Conservation (phyloP, 2,888 invertebrate genomes). For the Brachylomia viminalis region DNA sequence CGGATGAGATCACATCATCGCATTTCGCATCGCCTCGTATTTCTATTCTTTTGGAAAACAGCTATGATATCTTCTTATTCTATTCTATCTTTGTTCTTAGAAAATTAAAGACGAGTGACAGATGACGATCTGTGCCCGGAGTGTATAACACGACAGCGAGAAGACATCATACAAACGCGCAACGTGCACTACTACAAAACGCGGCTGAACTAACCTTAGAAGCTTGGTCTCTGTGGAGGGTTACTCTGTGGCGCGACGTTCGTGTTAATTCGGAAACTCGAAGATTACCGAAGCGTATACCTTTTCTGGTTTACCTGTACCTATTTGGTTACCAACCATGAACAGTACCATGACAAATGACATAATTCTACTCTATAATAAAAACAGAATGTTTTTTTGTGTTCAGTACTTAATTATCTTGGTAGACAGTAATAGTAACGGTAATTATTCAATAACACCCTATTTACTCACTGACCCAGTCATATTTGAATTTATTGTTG, state of each 20-base stretch:
- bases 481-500: conserved; percentile 21
- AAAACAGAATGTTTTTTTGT: neutral
- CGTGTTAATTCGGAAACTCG: neutral
- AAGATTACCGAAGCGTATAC: neutral
- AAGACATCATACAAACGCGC: neutral
- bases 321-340: neutral
- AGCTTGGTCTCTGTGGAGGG: neutral
- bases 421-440: neutral
- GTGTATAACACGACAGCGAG: too few species aligned
- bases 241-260: neutral
- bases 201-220: neutral
- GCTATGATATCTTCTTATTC: too few species aligned
- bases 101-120: neutral
- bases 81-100: too few species aligned
- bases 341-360: neutral
- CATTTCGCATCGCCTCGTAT: too few species aligned
- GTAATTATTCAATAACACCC: neutral
- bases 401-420: neutral
- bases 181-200: neutral
- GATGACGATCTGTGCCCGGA: neutral
- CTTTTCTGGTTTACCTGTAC: neutral
- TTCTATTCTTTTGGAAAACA: too few species aligned
- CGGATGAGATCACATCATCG: too few species aligned
- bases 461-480: conserved; percentile 20
- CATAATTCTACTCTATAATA: neutral